Evolutionary conservation across 2,888 invertebrate genomes (phyloP).

Genomic region (Listrodromus nycthemerus): DNA sequence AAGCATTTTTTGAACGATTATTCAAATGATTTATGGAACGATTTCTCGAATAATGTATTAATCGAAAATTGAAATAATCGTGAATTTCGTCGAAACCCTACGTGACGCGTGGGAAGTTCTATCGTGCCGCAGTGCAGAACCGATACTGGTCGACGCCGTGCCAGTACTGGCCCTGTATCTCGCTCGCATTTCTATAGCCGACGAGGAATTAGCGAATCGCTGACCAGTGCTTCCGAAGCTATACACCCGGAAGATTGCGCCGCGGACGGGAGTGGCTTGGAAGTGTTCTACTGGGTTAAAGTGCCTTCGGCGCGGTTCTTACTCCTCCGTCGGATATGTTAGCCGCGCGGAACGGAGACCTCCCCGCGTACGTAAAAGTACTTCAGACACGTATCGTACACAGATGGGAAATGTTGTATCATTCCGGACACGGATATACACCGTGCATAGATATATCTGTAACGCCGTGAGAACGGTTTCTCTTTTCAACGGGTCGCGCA

Average conservation of each 20-base stretch:
- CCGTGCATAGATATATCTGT: constrained; percentile 32
- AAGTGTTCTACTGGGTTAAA: constrained; percentile 68
- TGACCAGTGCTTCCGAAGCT: constrained; percentile 15
- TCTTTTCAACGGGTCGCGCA: constrained; percentile 62
- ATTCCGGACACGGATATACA: background rate
- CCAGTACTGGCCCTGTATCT: no score
- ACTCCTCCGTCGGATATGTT: constrained; percentile 5
- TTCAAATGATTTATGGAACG: no score
- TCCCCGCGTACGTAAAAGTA: background rate
- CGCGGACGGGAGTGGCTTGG: constrained; percentile 70
- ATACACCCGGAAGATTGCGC: constrained; percentile 55
- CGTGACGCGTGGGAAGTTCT: no score
- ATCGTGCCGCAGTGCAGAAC: no score
- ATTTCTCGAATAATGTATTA: no score
- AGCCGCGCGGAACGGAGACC: background rate
- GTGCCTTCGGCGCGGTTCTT: constrained; percentile 31
- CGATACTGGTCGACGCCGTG: no score
- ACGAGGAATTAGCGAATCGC: constrained; percentile 47
- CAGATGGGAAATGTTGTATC: background rate
- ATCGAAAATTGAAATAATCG: no score
- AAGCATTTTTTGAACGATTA: no score
- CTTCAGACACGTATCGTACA: background rate
- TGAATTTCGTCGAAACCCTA: no score
- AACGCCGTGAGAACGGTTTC: constrained; percentile 67
- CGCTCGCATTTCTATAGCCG: background rate